Base-by-base conservation (phyloP, 92 coral and sea anemone species). In the Porites cylindrica region DNA sequence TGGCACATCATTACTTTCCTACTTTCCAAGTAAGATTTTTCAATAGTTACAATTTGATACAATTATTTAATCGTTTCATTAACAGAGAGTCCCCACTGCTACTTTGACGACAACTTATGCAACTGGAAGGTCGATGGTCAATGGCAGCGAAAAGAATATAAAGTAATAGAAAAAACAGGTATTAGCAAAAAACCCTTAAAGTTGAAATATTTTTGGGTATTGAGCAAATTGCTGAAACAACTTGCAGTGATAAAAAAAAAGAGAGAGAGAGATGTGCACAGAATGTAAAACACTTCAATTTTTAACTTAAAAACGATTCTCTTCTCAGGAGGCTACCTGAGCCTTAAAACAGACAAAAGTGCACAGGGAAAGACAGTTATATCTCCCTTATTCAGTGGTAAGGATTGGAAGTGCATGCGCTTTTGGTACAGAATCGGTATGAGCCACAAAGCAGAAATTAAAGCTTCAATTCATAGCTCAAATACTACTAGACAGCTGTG, bases 361-460 rank as follows among this genome's bases (percentile, higher is more conserved):
- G 58, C 18, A 6, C 51, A 8, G 18, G 24, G 20, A 47, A 59
- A 78, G 20, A 70, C 56, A 56, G 4, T 81, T 6, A 52, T 21
- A 9, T 81, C 85, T 32, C 85, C 85, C 50, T 56, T 70, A 60
- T 16, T 70, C 32, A 47, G 43, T n/a, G 86, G 68, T 13, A 16
- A 70, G 5, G 70, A 82, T 7, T 82, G 86, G 86, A 82, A 38
- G 62, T 82, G 86, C 20, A 70, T 70, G 69, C 86, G 86, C 86
- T 82, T 82, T 71, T 82, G 86, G 86, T 72, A 69, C 70, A 29
- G 78, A 54, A 82, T 82, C 16, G 77, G 68, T 24, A 8, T 58
- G 54, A 78, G 78, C 2, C 77, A 71, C 58, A 8, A 47, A 20
- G 70, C 69, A 8, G 77, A 70, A 17, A 58, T 82, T 59, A 70